Percentiles rank a stretch among this genome's conserved stretches.
Evolutionary conservation across 2,113 vertebrate species (phyloP).

Genomic region (Anolis sagrei): DNA sequence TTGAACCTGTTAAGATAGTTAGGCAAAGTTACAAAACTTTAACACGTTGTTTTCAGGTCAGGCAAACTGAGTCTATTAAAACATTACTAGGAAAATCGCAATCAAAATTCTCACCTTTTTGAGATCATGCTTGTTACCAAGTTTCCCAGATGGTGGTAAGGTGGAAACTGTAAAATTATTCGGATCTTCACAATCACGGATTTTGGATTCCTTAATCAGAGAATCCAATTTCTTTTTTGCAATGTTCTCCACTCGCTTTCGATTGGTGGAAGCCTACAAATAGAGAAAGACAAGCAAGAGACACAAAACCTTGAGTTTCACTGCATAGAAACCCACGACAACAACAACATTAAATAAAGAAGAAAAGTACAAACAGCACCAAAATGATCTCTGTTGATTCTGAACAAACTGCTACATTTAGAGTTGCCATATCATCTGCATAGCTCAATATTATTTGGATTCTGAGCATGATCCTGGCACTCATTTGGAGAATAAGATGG

Average conservation of each 20-base stretch:
- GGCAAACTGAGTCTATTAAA: not conserved
- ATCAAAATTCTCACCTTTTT: constrained; percentile 70
- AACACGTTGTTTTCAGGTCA: no score
- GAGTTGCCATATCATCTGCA: no score
- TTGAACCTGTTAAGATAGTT: no score
- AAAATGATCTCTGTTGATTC: not conserved
- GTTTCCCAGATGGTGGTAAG: constrained; percentile 78
- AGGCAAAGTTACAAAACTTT: no score
- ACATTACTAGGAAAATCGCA: no score
- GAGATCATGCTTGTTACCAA: constrained; percentile 65
- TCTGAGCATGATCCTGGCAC: no score
- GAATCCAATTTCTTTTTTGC: constrained; percentile 95
- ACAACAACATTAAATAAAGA: not conserved
- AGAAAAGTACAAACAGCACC: not conserved
- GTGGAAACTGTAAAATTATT: constrained; percentile 86
- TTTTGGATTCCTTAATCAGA: constrained; percentile 96
- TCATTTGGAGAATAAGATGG: no score
- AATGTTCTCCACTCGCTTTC: constrained; percentile 93
- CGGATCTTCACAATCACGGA: constrained; percentile 92
- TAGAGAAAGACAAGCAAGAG: not conserved
- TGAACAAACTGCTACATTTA: not conserved
- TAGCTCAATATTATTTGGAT: no score
- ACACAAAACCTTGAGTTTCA: fast-evolving
- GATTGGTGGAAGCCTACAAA: constrained; percentile 84
- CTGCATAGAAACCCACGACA: not conserved